These are phyloP conservation scores for Heliconius eleuchia DNA, from an alignment of 1,140 invertebrate species.

Conservation along the genomic window DNA sequence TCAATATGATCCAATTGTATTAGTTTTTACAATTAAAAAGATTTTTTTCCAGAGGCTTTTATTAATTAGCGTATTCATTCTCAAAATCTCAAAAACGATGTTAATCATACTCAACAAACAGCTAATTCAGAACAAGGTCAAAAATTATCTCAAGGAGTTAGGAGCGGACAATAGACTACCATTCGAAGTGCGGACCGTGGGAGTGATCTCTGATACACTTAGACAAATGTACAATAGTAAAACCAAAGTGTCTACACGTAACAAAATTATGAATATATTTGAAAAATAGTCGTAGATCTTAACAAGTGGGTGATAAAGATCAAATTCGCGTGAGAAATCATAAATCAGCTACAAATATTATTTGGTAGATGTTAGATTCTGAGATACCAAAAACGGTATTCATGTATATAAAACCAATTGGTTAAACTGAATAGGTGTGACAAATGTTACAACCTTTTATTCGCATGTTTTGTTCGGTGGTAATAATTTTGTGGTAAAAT, in stretches of 20 bases:
- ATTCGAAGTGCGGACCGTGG: constrained; percentile 63
- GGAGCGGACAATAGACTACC: constrained; percentile 62
- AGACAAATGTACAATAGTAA: constrained; percentile 58
- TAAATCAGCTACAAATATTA: constrained; percentile 30
- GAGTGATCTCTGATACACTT: constrained; percentile 61
- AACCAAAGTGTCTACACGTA: constrained; percentile 39
- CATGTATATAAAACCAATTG: constrained; percentile 51
- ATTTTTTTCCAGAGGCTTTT: not conserved
- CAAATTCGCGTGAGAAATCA: constrained; percentile 17
- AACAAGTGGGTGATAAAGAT: constrained; percentile 18
- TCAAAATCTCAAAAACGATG: constrained; percentile 5
- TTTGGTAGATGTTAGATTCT: constrained; percentile 44
- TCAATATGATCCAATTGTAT: not conserved
- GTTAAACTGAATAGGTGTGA: constrained; percentile 44
- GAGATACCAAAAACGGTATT: constrained; percentile 49
- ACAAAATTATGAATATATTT: constrained; percentile 37
- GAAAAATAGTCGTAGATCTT: constrained; percentile 34
- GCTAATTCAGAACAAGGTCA: constrained; percentile 70
- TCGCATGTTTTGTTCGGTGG: constrained; percentile 10
- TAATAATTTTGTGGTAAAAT: constrained; percentile 14
- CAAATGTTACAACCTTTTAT: constrained; percentile 46
- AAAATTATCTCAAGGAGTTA: constrained; percentile 65
- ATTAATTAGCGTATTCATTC: not conserved
- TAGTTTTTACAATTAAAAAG: not conserved
- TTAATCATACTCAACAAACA: constrained; percentile 36